Base-by-base conservation (phyloP, 2,797 vertebrate species). In the Poecilia velifera region DNA sequence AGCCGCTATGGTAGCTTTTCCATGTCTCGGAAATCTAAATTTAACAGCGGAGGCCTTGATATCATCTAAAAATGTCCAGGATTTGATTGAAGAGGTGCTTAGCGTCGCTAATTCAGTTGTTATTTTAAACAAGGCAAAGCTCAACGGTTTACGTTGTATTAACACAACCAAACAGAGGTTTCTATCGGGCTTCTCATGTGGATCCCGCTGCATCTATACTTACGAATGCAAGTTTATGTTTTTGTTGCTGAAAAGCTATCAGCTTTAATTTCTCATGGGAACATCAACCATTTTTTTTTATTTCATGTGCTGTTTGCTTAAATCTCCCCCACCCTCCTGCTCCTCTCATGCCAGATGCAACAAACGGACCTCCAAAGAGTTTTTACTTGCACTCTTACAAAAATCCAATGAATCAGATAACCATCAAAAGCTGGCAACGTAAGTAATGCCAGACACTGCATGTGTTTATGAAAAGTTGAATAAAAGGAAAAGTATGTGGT, bases 321-420 rank as follows among this genome's bases (percentile, higher is more conserved):
- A 76, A 59, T 8, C 46, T 2, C 83, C 80, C 79, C 62, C 49
- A 12, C 34, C 36, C 72, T 80, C 73, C 64, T 51, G 81, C 82
- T 77, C 28, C 49, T 76, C 43, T 41, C 14, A 5, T 73, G 94
- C 93, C 93, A 93, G 90, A 76, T 83, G 80, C 74, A 91, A 92
- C 90, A 93, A 89, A 88, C 84, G 43, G 78, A 74, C 81, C 84
- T 83, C 82, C 83, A 83, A 89, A 87, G 85, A 92, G 88, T 90
- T 80, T 80, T 90, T 76, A 39, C 85, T 81, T 86, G 55, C 59
- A 59, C 51, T 62, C 20, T 72, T 51, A 64, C 59, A 51, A 31
- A 76, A 45, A 76, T 28, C 75, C 64, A 70, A 68, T 0, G 5
- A 78, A 85, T 82, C 81, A 83, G 80, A 86, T 64, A 79, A 18